Evolutionary conservation across 2,113 vertebrate genomes (phyloP), one percentile per base, ranked within the genome.

Genomic region (Aramus guarauna): DNA sequence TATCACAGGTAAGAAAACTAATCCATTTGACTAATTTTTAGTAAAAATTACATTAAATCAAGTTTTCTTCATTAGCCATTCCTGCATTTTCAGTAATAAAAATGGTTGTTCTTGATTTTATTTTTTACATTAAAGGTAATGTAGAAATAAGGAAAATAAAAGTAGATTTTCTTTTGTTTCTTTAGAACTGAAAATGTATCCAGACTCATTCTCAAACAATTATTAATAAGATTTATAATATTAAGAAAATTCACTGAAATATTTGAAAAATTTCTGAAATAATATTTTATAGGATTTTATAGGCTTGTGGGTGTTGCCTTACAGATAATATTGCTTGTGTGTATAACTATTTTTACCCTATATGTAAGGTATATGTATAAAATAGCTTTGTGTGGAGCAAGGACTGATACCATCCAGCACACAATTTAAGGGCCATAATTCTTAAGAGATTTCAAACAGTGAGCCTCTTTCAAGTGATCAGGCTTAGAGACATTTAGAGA

Each of bases 401-500:
- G 83, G 77, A 60, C 80, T 64, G 81, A 87, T 85, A 53, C 88
- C 86, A 82, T 92, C 96, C 80, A 71, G 55, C 80, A 67, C 69
- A 80, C 85, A 94, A 95, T 94, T 94, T 68, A 64, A 90, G 84
- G 78, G 91, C 90, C 64, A 90, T 97, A 96, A 97, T 95, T 98
- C 96, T 96, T 94, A 59, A 85, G 91, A 95, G 92, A 95, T 96
- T 96, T 97, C 95, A 92, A 95, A 96, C 69, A 86, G 56, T 64
- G 76, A 96, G 73, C 90, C 53, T 77, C 91, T 96, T 97, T 96
- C 94, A 96, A 95, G 95, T 98, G 96, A 94, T 97, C 95, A 92
- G 75, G 81, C 87, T 85, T 67, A 95, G 87, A 95, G 96, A 97
- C 98, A 97, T 98, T 98, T 97, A 96, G 97, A 92, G 96, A 98